phyloP scores from a whole-genome alignment of 2,797 vertebrate genomes.

The Lepus oiostolus region DNA sequence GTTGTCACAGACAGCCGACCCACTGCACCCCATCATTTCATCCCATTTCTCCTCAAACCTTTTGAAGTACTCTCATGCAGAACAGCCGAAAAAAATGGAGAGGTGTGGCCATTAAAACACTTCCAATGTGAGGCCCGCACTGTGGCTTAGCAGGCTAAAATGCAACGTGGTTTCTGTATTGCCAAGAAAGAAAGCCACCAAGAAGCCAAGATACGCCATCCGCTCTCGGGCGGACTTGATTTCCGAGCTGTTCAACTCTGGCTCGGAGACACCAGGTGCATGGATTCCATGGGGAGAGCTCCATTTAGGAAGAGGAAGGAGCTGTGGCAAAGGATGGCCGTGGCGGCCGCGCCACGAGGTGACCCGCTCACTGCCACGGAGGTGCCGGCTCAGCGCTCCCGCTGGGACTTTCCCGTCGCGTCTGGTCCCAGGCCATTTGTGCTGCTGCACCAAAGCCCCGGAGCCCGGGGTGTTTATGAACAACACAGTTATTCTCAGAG shows the following conservation, averaged over 20 bases:
- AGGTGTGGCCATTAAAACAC: too few relatives aligned
- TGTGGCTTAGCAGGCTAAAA: background rate
- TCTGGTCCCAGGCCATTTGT: background rate
- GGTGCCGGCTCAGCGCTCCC: too few relatives aligned
- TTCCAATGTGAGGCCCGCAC: too few relatives aligned
- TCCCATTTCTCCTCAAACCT: too few relatives aligned
- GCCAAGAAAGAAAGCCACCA: conserved; percentile 12
- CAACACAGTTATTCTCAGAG: too few relatives aligned
- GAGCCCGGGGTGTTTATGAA: background rate
- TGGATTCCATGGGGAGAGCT: background rate
- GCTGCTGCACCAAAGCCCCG: background rate
- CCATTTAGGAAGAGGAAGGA: background rate
- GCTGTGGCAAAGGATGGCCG: background rate
- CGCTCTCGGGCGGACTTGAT: background rate
- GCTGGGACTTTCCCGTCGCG: background rate
- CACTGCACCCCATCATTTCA: too few relatives aligned
- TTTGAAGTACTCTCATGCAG: too few relatives aligned
- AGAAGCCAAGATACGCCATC: background rate
- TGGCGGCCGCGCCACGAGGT: too few relatives aligned
- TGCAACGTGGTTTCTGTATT: background rate
- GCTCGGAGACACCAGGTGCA: background rate
- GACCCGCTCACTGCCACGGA: too few relatives aligned
- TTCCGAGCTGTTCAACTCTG: background rate
- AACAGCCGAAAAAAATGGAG: too few relatives aligned
- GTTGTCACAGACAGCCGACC: too few relatives aligned